phyloP scores from a whole-genome alignment of 2,888 invertebrate species.

The Philaethria dido region DNA sequence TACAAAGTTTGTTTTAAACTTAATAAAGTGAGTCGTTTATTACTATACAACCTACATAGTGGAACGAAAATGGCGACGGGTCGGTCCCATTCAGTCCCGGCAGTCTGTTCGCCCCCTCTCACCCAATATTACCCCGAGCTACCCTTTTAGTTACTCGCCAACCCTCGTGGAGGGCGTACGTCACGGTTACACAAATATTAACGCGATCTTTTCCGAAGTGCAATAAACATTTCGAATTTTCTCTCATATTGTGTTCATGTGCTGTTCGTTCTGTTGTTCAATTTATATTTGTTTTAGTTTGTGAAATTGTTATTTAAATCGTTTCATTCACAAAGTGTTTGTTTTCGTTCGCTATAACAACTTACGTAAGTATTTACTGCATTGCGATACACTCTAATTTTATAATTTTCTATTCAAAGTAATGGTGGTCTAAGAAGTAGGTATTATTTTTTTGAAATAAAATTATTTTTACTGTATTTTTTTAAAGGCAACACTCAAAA shows the following conservation, averaged over 20 bases:
- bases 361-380: conserved; percentile 82
- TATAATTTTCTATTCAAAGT: conserved; percentile 33
- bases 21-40: conserved; percentile 49
- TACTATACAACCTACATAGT: conserved; percentile 43
- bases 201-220: conserved; percentile 73
- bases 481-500: background rate
- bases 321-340: conserved; percentile 55
- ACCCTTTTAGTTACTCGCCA: conserved; percentile 60
- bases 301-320: conserved; percentile 53
- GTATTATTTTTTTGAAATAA: background rate
- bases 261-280: conserved; percentile 49
- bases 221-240: conserved; percentile 65
- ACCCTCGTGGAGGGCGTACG: conserved; percentile 53
- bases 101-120: conserved; percentile 56
- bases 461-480: background rate
- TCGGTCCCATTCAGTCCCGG: conserved; percentile 47
- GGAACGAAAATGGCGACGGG: conserved; percentile 46
- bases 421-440: background rate
- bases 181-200: conserved; percentile 45
- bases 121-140: conserved; percentile 62
- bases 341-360: conserved; percentile 56
- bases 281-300: conserved; percentile 48
- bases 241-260: conserved; percentile 51
- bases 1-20: conserved; percentile 44
- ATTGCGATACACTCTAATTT: conserved; percentile 66